Evolutionary conservation across 2,888 invertebrate species (phyloP).

Genomic region (Trissonchulus sp.): DNA sequence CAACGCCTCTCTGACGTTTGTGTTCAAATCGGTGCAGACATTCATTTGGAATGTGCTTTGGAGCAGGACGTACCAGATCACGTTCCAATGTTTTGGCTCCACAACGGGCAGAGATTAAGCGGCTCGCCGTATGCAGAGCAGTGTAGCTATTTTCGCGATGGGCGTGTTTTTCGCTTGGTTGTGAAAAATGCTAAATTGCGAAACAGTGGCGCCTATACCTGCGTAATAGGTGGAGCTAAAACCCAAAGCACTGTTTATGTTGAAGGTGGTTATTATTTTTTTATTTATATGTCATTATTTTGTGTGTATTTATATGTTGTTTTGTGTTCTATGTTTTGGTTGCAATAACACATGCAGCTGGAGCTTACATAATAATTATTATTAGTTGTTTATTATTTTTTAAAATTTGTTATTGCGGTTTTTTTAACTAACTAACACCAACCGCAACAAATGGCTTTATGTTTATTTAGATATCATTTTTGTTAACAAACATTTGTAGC

Average conservation of each 20-base stretch:
- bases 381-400: too few species aligned
- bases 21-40: neutral
- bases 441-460: too few species aligned
- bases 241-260: neutral
- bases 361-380: too few species aligned
- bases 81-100: constrained; percentile 12
- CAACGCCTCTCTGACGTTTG: neutral
- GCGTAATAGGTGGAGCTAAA: neutral
- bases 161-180: neutral
- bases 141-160: neutral
- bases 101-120: neutral
- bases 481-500: too few species aligned
- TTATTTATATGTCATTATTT: too few species aligned
- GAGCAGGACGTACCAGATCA: neutral
- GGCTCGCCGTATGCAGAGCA: neutral
- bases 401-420: too few species aligned
- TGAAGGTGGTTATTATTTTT: constrained; percentile 12
- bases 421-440: too few species aligned
- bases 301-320: too few species aligned
- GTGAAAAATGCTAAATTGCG: neutral
- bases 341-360: too few species aligned
- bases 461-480: too few species aligned
- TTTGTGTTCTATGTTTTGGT: too few species aligned
- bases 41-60: neutral
- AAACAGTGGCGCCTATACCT: neutral